Evolutionary conservation across 1,140 invertebrate species (phyloP), one percentile per base, ranked within the genome.

Genomic region (Cyclargus thomasi): DNA sequence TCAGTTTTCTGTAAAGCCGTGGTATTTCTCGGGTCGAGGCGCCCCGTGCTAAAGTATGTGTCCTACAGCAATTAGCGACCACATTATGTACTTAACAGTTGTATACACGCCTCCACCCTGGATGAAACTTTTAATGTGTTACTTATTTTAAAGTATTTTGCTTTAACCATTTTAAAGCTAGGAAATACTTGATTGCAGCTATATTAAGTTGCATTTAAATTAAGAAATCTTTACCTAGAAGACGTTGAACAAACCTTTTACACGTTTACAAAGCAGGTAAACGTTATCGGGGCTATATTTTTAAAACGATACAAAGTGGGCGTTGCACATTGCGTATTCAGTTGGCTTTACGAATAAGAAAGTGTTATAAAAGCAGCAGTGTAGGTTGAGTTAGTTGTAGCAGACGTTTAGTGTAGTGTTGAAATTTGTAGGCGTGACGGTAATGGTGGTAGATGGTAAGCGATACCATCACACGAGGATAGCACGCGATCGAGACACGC

Each of bases 401-500:
- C 11, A 29, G 47, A 35, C 35, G 18, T 59, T 59, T 59, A 20
- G n/a, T 64, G n/a, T 64, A 17, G 29, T 39, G 36, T 64, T 47
- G 29, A 39, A 64, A 64, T 35, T 64, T 64, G 35, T 39, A 70
- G 53, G 69, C 59, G 68, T 62, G 53, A 21, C 66, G 29, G 62
- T 70, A 62, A 59, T 59, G 63, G 69, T 70, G 69, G 69, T 70
- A 70, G 69, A 70, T 70, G 39, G n/a, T 22, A 18, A 59, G 64
- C 64, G 69, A 70, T 70, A 70, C 64, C 20, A 59, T 59, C 55
- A 59, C 55, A 18, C 18, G 55, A 59, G 55, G 55, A 69, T 62
- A 22, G 64, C 69, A 70, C 69, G 69, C 69, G 64, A 70, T 36
- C 69, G 39, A 64, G 69, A 70, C 69, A 70, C 69, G 69, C 65